Conservation (phyloP, 2,113 vertebrate species). For the Thryonomys swinderianus region DNA sequence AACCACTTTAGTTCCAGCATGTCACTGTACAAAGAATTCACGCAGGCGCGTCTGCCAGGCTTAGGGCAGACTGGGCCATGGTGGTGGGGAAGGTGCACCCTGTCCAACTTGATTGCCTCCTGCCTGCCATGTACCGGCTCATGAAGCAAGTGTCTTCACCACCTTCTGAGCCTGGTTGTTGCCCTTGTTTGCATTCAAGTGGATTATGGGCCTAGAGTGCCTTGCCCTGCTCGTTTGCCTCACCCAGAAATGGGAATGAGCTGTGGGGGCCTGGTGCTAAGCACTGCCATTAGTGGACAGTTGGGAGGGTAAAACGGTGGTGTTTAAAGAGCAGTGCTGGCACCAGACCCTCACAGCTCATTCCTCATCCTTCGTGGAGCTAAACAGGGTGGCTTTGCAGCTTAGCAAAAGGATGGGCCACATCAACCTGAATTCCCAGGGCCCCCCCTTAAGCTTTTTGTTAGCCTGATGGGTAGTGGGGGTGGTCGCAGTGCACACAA, state of each 20-base stretch:
- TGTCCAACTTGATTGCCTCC: fast-evolving
- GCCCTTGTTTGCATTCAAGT: neutral
- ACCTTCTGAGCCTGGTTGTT: neutral
- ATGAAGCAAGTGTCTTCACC: no score
- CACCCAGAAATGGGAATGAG: neutral
- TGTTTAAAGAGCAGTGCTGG: neutral
- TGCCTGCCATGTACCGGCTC: neutral
- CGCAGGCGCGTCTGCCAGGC: neutral
- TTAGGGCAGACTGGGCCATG: neutral
- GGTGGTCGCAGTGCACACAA: neutral
- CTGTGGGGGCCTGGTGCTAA: neutral
- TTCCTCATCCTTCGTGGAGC: neutral
- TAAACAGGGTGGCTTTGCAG: neutral
- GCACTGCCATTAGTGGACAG: neutral
- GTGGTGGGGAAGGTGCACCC: neutral
- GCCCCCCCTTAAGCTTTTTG: no score
- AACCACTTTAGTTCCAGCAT: neutral
- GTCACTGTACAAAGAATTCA: neutral
- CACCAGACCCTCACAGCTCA: neutral
- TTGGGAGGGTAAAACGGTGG: neutral
- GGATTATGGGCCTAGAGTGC: neutral
- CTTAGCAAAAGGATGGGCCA: neutral
- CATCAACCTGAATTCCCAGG: neutral
- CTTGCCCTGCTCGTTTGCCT: no score
- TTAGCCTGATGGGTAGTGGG: no score